phyloP scores from a whole-genome alignment of 30 jellyfish, hydroid and myxozoan genomes.

The Clytia hemisphaerica region DNA sequence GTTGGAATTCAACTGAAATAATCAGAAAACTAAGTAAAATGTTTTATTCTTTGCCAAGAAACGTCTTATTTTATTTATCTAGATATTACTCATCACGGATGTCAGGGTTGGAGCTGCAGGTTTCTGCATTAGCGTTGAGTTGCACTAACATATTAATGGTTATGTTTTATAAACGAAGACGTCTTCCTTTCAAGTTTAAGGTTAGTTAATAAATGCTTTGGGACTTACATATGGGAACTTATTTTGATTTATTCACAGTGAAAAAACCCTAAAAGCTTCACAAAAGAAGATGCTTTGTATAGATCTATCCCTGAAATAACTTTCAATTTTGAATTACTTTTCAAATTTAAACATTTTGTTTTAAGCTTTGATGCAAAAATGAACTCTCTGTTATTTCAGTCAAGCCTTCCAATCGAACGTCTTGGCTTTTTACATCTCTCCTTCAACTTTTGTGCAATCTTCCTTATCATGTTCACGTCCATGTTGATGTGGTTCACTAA shows the following conservation, averaged over 20 bases:
- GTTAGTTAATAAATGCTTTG: conserved; percentile 31
- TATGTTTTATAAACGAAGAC: conserved; percentile 43
- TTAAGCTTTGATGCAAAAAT: no score
- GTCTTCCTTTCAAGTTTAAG: conserved; percentile 74
- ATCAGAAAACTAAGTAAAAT: background rate
- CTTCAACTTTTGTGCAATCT: conserved; percentile 50
- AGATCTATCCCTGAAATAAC: background rate
- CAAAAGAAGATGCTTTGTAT: background rate
- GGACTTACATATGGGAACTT: no score
- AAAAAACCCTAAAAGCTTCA: no score
- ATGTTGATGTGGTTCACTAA: conserved; percentile 71
- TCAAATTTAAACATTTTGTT: no score
- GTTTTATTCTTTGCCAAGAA: background rate
- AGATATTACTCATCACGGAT: conserved; percentile 58
- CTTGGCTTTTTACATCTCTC: conserved; percentile 35
- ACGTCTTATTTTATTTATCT: background rate
- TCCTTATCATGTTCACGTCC: conserved; percentile 38
- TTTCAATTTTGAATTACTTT: background rate
- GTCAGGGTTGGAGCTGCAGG: conserved; percentile 73
- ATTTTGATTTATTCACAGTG: no score
- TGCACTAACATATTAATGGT: conserved; percentile 60
- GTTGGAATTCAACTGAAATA: background rate
- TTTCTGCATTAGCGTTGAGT: conserved; percentile 40
- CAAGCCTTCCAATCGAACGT: conserved; percentile 41
- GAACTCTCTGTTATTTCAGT: conserved; percentile 18